phyloP scores from a whole-genome alignment of 2,113 vertebrate genomes.

The Bufo bufo region DNA sequence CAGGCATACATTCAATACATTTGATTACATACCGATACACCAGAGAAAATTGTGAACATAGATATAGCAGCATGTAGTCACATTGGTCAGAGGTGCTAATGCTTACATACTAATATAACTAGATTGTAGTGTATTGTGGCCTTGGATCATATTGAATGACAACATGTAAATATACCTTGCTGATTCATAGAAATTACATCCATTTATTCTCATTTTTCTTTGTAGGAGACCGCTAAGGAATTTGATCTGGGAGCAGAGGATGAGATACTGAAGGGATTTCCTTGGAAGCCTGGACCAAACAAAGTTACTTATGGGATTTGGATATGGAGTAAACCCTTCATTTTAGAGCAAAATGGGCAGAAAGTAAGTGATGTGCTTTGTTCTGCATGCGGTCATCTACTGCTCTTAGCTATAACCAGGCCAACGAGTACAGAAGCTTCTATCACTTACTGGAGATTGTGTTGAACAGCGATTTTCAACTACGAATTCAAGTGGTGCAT shows the following conservation, averaged over 20 bases:
- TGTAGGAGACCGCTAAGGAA: background rate
- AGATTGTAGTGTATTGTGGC: no score
- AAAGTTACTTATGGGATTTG: background rate
- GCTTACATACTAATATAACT: no score
- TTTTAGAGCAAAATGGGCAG: background rate
- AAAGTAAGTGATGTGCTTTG: background rate
- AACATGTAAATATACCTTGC: background rate
- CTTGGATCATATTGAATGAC: background rate
- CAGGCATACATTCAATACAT: no score
- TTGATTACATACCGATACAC: no score
- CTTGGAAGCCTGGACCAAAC: background rate
- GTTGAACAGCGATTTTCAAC: no score
- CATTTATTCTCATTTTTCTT: background rate
- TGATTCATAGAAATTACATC: background rate
- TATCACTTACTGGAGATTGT: no score
- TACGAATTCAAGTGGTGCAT: no score
- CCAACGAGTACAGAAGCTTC: background rate
- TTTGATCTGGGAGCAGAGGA: background rate
- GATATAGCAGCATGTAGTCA: no score
- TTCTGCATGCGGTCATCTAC: background rate
- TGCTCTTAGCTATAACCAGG: background rate
- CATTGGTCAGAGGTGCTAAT: no score
- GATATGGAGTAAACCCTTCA: constrained; percentile 25
- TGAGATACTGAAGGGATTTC: background rate
- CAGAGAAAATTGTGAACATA: no score